Evolutionary conservation across 1,140 invertebrate genomes (phyloP).

Genomic region (Frieseomelitta varia): DNA sequence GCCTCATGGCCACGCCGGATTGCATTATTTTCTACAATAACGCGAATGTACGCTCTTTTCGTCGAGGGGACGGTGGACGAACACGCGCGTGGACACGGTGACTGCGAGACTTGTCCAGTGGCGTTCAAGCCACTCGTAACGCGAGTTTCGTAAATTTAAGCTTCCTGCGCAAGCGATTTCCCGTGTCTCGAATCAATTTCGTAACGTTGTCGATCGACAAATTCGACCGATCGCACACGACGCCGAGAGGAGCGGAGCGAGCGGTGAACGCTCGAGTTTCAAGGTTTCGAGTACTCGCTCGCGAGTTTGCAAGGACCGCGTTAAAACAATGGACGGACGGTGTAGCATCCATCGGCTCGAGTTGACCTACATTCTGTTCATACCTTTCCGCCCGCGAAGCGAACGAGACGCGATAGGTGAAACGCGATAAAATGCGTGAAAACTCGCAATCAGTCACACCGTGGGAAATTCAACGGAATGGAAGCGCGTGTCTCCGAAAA

Average conservation of each 20-base stretch:
- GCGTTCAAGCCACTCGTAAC: neutral
- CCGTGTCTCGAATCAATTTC: neutral
- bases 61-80: conserved; percentile 27
- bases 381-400: neutral
- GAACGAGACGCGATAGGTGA: neutral
- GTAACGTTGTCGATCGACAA: neutral
- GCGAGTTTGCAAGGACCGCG: neutral
- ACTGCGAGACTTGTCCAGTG: neutral
- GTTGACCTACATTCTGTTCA: neutral
- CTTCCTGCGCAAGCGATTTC: neutral
- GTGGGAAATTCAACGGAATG: neutral
- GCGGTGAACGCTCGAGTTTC: neutral
- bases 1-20: conserved; percentile 58
- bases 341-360: neutral
- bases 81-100: conserved; percentile 7
- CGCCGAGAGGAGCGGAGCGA: no score
- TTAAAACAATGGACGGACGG: neutral
- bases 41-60: conserved; percentile 48
- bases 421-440: neutral
- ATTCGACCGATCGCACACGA: neutral
- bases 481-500: neutral
- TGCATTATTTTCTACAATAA: conserved; percentile 56
- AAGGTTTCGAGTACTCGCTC: conserved; percentile 10
- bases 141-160: neutral
- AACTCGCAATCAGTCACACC: no score